phyloP scores from a whole-genome alignment of 1,140 invertebrate genomes.

The Ganaspis sp. region DNA sequence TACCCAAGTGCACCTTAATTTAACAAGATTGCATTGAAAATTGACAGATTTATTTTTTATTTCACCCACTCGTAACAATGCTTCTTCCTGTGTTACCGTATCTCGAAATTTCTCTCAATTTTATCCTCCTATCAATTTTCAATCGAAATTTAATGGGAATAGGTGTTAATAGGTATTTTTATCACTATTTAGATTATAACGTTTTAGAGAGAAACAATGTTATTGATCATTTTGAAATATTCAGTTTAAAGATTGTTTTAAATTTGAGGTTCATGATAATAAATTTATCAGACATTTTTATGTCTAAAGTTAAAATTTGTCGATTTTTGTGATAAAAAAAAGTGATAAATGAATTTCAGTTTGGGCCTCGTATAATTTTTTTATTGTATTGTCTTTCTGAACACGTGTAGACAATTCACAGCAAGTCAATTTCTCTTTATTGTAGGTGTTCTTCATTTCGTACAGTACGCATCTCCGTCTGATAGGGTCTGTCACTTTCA shows the following conservation, averaged over 20 bases:
- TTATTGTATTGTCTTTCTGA: conserved; percentile 1
- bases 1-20: too few species aligned
- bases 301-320: too few species aligned
- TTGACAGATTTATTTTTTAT: too few species aligned
- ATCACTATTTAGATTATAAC: neutral
- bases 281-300: too few species aligned
- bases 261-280: neutral
- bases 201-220: neutral
- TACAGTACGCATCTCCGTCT: neutral
- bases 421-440: conserved; percentile 2
- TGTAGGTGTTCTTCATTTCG: neutral
- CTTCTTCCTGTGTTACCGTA: neutral
- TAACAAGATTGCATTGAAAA: too few species aligned
- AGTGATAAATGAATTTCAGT: neutral
- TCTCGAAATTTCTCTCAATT: neutral
- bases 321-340: neutral
- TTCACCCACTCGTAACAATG: neutral
- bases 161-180: neutral
- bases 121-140: neutral
- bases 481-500: neutral
- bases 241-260: neutral
- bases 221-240: neutral
- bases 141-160: neutral
- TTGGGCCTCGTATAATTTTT: neutral
- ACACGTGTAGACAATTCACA: neutral